A percentile compares a stretch with the other conserved stretches of the same genome.
phyloP scores from a whole-genome alignment of 2,888 invertebrate species.

The Nemotelus pantherinus region DNA sequence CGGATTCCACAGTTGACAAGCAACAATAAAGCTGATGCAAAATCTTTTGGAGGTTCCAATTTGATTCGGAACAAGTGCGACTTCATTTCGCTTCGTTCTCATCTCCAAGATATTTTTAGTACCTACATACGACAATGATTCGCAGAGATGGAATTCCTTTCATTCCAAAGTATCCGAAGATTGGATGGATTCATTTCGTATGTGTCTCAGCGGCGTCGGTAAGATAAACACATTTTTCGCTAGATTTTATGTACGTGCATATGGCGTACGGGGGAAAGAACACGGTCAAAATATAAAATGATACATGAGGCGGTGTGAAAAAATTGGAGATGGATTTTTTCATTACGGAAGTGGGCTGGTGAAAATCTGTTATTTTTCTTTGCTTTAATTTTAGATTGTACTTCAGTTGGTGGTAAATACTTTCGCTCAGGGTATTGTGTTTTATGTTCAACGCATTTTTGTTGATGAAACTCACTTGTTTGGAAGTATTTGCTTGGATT shows the following conservation, averaged over 20 bases:
- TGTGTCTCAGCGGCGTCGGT: not conserved
- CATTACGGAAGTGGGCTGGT: conserved; percentile 2
- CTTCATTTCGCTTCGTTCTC: not conserved
- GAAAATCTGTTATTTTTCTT: conserved; percentile 19
- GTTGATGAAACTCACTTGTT: not conserved
- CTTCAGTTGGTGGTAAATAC: not conserved
- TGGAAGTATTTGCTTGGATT: not conserved
- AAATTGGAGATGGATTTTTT: not conserved
- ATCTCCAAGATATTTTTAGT: conserved; percentile 18
- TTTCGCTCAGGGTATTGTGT: conserved; percentile 14
- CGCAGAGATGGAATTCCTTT: conserved; percentile 3
- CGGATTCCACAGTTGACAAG: no score
- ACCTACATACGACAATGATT: conserved; percentile 21
- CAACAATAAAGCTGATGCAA: no score
- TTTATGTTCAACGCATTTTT: conserved; percentile 17
- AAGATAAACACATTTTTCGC: not conserved
- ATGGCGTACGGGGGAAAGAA: not conserved
- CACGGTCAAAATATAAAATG: not conserved
- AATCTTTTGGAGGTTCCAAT: conserved; percentile 8
- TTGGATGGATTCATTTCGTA: not conserved
- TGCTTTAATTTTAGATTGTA: conserved; percentile 22
- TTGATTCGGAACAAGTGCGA: not conserved
- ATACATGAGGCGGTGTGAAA: conserved; percentile 7
- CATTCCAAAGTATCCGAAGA: conserved; percentile 23
- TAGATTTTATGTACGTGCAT: not conserved